These are phyloP conservation scores for Chrysomela aeneicollis DNA, from an alignment of 2,888 invertebrate species.

Conservation along the genomic window DNA sequence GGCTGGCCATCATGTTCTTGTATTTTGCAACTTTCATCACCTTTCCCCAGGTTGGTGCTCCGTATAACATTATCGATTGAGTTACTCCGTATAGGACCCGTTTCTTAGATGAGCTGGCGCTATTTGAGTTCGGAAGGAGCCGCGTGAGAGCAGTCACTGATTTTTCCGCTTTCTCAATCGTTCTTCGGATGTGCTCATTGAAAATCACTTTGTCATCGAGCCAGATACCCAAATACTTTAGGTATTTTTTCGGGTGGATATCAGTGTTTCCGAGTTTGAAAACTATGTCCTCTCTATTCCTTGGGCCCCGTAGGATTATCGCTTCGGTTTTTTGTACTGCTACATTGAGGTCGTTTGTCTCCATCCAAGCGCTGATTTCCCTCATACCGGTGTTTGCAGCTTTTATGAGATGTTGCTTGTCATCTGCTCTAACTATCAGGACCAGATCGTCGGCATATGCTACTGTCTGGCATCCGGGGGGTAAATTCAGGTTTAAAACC, in stretches of 20 bases:
- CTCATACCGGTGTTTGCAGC: not conserved
- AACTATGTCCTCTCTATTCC: not conserved
- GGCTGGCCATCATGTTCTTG: slow-evolving; percentile 12
- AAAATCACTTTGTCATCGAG: not conserved
- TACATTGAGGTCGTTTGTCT: not conserved
- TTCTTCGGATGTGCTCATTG: not conserved
- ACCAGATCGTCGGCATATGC: slow-evolving; percentile 1
- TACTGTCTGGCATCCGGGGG: not conserved
- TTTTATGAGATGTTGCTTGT: slow-evolving; percentile 8
- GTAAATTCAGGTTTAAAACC: not conserved
- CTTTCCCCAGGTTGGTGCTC: slow-evolving; percentile 31
- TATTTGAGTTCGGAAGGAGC: not conserved
- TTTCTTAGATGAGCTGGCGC: not conserved
- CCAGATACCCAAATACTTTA: not conserved
- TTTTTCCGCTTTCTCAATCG: not conserved
- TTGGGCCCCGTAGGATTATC: slow-evolving; percentile 5
- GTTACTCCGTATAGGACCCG: slow-evolving; percentile 11
- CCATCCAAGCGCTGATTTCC: not conserved
- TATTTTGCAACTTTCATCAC: slow-evolving; percentile 20
- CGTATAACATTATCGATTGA: slow-evolving; percentile 35
- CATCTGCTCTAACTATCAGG: not conserved
- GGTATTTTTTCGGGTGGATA: not conserved
- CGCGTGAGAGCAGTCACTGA: not conserved
- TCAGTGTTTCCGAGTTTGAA: not conserved
- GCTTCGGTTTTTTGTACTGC: slow-evolving; percentile 16